A percentile compares a stretch with the other conserved stretches of the same genome.
phyloP scores from a whole-genome alignment of 2,888 invertebrate genomes.

The Drosophila pseudotakahashii region DNA sequence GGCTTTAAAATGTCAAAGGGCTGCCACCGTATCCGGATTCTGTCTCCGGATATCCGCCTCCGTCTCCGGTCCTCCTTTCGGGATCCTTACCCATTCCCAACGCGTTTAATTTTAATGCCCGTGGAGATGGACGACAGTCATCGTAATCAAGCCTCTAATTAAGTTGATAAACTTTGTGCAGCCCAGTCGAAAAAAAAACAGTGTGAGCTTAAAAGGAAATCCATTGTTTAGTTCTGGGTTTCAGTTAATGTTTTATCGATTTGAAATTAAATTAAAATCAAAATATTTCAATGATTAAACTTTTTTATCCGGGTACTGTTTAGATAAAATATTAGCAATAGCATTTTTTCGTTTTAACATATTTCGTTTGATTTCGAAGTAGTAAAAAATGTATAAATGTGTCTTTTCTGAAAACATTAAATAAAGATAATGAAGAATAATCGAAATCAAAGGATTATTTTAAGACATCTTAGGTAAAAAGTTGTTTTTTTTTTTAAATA shows the following conservation, averaged over 20 bases:
- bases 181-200: conserved; percentile 28
- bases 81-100: conserved; percentile 23
- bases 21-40: conserved; percentile 36
- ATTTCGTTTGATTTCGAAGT: too few species aligned
- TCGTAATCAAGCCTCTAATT: conserved; percentile 79
- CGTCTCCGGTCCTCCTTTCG: conserved; percentile 7
- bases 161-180: conserved; percentile 76
- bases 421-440: too few species aligned
- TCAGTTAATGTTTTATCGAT: background rate
- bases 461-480: too few species aligned
- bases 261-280: background rate
- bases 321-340: too few species aligned
- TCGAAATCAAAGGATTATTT: too few species aligned
- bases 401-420: too few species aligned
- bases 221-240: conserved; percentile 1
- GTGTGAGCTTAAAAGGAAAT: background rate
- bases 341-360: too few species aligned
- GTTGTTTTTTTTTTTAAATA: too few species aligned
- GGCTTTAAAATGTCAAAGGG: conserved; percentile 73
- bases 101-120: conserved; percentile 71
- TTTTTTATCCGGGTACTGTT: too few species aligned
- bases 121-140: conserved; percentile 55
- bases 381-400: too few species aligned
- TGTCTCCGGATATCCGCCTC: conserved; percentile 39
- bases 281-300: too few species aligned